phyloP scores from a whole-genome alignment of 2,888 invertebrate genomes.

The Loripinus fragilis region DNA sequence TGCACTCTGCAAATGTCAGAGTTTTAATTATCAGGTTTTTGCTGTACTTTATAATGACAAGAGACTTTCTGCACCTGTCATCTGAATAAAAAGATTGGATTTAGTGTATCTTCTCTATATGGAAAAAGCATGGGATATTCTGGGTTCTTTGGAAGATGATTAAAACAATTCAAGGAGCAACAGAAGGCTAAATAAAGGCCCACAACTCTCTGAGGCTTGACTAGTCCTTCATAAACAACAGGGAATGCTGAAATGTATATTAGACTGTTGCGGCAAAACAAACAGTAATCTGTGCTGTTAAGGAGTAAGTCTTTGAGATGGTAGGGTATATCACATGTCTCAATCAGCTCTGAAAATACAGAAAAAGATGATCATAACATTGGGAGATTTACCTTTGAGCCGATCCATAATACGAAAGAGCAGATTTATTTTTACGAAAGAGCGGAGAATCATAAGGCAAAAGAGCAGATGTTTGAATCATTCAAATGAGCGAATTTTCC shows the following conservation, averaged over 20 bases:
- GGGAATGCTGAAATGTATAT: constrained; percentile 6
- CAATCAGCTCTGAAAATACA: constrained; percentile 4
- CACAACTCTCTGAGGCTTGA: not conserved
- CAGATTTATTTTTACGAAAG: no score
- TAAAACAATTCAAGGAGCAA: not conserved
- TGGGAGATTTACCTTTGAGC: no score
- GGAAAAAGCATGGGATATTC: constrained; percentile 1
- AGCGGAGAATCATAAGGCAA: no score
- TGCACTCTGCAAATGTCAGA: no score
- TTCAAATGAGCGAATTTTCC: no score
- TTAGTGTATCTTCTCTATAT: not conserved
- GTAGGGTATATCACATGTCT: not conserved
- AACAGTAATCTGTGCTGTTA: not conserved
- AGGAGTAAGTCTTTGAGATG: not conserved
- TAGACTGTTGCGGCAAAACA: not conserved
- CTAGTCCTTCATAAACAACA: not conserved
- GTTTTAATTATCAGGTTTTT: no score
- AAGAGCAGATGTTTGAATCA: no score
- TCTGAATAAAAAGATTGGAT: not conserved
- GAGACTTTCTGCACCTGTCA: no score
- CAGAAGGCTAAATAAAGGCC: constrained; percentile 4
- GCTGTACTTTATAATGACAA: no score
- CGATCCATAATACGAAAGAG: no score
- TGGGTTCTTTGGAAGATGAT: not conserved
- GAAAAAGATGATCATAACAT: not conserved